Conservation (phyloP, 2,113 vertebrate genomes). For the Fregetta grallaria region DNA sequence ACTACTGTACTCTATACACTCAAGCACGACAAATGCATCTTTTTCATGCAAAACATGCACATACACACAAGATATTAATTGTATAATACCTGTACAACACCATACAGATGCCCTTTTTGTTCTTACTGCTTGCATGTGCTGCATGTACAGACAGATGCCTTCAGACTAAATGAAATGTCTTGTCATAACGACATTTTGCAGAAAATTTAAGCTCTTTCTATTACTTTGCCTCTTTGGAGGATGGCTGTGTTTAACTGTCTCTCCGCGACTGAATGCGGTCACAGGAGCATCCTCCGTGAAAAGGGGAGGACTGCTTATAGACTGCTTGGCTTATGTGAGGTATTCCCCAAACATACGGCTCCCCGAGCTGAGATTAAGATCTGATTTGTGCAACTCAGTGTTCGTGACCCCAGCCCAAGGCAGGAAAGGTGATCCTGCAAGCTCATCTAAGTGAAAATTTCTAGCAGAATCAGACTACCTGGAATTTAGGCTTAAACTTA, state of each 20-base stretch:
- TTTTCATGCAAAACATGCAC: not conserved
- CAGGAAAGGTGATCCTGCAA: not conserved
- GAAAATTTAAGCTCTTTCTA: not conserved
- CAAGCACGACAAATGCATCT: not conserved
- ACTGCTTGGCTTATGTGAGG: not conserved
- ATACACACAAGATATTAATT: not conserved
- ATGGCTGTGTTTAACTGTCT: not conserved
- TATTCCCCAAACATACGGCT: not conserved
- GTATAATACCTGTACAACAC: not conserved
- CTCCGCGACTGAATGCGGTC: not conserved
- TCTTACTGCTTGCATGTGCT: not conserved
- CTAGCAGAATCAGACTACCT: not conserved
- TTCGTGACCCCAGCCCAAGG: not conserved
- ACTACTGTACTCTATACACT: not conserved
- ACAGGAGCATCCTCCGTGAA: not conserved
- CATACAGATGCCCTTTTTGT: not conserved
- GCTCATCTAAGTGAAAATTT: not conserved
- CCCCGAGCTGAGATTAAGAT: not conserved
- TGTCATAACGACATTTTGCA: not conserved
- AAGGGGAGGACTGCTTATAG: not conserved
- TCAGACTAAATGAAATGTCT: not conserved
- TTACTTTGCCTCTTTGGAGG: not conserved
- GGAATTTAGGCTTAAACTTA: not conserved
- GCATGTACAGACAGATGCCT: not conserved
- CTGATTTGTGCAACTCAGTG: not conserved